These are phyloP conservation scores for Hormaphis cornu DNA, from an alignment of 1,140 invertebrate genomes.

Conservation along the genomic window DNA sequence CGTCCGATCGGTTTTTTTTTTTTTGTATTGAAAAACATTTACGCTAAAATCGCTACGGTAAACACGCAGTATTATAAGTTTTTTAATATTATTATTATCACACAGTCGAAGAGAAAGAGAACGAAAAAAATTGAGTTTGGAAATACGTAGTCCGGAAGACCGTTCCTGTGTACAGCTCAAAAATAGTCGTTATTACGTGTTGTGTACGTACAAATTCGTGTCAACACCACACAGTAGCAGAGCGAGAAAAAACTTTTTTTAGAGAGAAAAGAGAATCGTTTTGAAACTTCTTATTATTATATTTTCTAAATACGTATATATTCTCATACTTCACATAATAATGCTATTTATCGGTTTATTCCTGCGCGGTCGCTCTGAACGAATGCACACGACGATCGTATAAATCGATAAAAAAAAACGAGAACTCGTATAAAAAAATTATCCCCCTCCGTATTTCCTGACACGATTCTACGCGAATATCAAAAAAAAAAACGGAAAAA, in stretches of 20 bases:
- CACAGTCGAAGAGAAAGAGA: not conserved
- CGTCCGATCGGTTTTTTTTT: no score
- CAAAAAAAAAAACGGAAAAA: not conserved
- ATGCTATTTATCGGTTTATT: no score
- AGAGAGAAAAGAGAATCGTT: not conserved
- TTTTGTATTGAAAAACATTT: no score
- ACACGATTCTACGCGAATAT: not conserved
- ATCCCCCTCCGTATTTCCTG: conserved; percentile 11
- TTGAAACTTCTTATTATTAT: not conserved
- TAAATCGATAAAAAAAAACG: no score
- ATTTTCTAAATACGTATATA: not conserved
- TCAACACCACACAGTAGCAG: no score
- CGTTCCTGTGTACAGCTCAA: conserved; percentile 9
- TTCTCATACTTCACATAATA: no score
- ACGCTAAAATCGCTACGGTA: conserved; percentile 11
- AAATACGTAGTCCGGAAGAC: conserved; percentile 29
- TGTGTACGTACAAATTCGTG: no score
- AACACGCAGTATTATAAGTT: no score
- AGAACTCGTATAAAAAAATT: not conserved
- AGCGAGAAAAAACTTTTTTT: not conserved
- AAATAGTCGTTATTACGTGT: not conserved
- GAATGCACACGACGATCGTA: no score
- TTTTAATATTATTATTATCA: conserved; percentile 27
- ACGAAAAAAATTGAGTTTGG: not conserved
- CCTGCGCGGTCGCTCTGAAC: no score